Evolutionary conservation across 2,888 invertebrate species (phyloP).

Genomic region (Apamea epomidion): DNA sequence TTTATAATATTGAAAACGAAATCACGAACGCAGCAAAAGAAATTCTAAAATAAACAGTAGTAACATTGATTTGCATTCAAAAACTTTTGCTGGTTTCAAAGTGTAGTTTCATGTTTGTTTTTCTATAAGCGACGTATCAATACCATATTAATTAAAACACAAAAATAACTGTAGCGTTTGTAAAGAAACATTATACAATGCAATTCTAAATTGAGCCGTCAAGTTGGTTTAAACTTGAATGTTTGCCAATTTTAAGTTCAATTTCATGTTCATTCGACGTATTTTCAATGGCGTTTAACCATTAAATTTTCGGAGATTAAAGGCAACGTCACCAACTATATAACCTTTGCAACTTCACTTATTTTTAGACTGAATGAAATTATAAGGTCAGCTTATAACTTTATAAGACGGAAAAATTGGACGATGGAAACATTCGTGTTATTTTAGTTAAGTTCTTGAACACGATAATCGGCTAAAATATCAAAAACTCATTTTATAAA

Average conservation of each 20-base stretch:
- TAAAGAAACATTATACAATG: too few relatives aligned
- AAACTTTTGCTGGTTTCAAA: background rate
- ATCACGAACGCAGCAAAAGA: background rate
- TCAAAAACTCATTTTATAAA: background rate
- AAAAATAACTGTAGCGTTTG: background rate
- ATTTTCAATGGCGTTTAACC: background rate
- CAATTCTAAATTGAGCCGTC: background rate
- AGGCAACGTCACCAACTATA: too few relatives aligned
- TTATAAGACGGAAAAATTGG: too few relatives aligned
- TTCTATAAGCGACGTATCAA: background rate
- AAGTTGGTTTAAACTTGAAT: background rate
- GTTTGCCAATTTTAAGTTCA: background rate
- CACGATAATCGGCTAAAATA: background rate
- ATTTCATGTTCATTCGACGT: too few relatives aligned
- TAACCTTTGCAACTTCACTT: background rate
- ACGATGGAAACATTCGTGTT: background rate
- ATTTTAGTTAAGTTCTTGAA: background rate
- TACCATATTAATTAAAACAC: background rate
- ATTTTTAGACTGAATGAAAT: background rate
- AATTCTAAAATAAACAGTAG: background rate
- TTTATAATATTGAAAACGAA: background rate
- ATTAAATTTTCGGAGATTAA: background rate
- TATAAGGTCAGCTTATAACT: background rate
- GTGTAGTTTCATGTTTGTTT: background rate
- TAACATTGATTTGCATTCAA: background rate